These are phyloP conservation scores for Plodia interpunctella DNA, from an alignment of 1,140 invertebrate genomes.

Conservation along the genomic window DNA sequence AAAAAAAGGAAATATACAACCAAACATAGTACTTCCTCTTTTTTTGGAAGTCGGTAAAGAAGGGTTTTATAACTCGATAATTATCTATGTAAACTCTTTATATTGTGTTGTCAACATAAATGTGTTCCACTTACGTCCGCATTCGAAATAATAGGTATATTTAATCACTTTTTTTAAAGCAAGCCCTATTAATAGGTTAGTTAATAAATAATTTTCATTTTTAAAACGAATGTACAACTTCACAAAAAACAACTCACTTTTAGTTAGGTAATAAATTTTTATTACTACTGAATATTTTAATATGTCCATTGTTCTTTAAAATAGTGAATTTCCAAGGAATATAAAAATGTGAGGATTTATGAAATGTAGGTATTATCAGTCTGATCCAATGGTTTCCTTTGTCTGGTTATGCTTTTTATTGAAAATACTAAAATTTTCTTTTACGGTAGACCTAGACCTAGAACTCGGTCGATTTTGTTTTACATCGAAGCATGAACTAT, in stretches of 20 bases:
- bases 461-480: slow-evolving; percentile 33
- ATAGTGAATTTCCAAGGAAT: neutral
- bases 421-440: slow-evolving; percentile 48
- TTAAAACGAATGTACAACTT: neutral
- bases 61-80: too few species aligned
- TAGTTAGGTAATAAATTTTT: neutral
- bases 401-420: slow-evolving; percentile 46
- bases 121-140: too few species aligned
- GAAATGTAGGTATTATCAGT: slow-evolving; percentile 30
- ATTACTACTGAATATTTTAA: neutral
- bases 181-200: too few species aligned
- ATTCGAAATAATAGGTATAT: too few species aligned
- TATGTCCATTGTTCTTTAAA: neutral
- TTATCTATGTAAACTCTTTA: too few species aligned
- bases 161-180: too few species aligned
- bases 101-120: too few species aligned
- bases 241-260: neutral
- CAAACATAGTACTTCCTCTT: too few species aligned
- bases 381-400: slow-evolving; percentile 48
- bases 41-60: too few species aligned
- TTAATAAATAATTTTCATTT: too few species aligned
- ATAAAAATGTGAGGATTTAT: neutral
- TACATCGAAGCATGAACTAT: slow-evolving; percentile 54
- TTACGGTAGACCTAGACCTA: slow-evolving; percentile 45
- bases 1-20: too few species aligned